Conservation (phyloP, 2,113 vertebrate genomes). For the Bucco capensis region DNA sequence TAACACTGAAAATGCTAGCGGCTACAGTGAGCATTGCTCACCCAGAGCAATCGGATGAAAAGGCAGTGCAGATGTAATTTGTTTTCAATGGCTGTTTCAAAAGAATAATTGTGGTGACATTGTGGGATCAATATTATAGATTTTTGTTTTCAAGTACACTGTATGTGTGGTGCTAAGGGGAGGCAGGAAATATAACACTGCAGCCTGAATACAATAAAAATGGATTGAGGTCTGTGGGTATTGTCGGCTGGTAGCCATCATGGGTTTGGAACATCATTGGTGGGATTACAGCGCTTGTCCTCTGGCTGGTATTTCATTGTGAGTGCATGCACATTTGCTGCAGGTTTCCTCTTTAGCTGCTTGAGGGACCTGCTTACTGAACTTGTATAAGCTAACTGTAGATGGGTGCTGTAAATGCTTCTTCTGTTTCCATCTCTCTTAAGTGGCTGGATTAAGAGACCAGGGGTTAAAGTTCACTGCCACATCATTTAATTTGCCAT, state of each 20-base stretch:
- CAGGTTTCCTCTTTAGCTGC: slow-evolving; percentile 62
- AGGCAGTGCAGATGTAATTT: slow-evolving; percentile 99
- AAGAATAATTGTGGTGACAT: slow-evolving; percentile 99
- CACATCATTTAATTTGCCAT: background rate
- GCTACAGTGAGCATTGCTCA: slow-evolving; percentile 93
- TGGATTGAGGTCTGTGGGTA: slow-evolving; percentile 93
- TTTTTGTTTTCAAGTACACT: slow-evolving; percentile 99
- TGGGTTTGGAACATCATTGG: slow-evolving; percentile 86
- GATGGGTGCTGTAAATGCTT: background rate
- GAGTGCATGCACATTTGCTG: slow-evolving; percentile 65
- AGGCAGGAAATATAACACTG: slow-evolving; percentile 95
- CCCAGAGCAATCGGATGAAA: slow-evolving; percentile 96
- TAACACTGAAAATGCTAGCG: slow-evolving; percentile 80
- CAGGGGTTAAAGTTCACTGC: background rate
- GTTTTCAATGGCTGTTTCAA: slow-evolving; percentile 99
- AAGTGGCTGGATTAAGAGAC: background rate
- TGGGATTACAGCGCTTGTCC: slow-evolving; percentile 88
- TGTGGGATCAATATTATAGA: slow-evolving; percentile 98
- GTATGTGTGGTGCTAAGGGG: slow-evolving; percentile 98
- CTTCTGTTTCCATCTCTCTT: background rate
- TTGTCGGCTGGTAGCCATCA: slow-evolving; percentile 93
- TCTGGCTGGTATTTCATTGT: slow-evolving; percentile 77
- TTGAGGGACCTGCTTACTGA: slow-evolving; percentile 72
- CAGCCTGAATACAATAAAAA: slow-evolving; percentile 99
- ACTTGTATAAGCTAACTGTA: slow-evolving; percentile 70